A percentile compares a stretch with the other conserved stretches of the same genome.
These are phyloP conservation scores for Sycophila sp. DNA, from an alignment of 1,140 invertebrate genomes.

Conservation along the genomic window DNA sequence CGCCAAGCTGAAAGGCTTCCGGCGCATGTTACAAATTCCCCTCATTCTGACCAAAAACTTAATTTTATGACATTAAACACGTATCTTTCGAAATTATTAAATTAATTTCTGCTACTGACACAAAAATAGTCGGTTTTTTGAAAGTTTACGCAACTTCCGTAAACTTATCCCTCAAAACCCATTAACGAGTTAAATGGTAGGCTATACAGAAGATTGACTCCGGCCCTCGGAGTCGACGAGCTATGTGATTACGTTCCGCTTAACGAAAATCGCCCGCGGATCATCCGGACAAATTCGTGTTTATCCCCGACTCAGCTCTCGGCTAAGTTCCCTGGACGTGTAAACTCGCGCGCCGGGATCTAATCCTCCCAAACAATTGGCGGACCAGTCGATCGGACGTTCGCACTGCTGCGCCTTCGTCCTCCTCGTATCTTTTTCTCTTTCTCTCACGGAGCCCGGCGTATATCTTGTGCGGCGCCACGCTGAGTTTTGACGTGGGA, in stretches of 20 bases:
- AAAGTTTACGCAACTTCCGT: no score
- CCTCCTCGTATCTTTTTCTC: constrained; percentile 26
- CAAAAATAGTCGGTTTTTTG: no score
- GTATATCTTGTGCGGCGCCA: constrained; percentile 56
- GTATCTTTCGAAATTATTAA: no score
- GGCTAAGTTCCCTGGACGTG: constrained; percentile 46
- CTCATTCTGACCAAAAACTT: no score
- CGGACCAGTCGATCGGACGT: constrained; percentile 50
- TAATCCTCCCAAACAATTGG: constrained; percentile 64
- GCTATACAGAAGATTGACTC: no score
- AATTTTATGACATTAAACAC: no score
- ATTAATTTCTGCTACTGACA: no score
- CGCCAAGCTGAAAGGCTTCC: constrained; percentile 40
- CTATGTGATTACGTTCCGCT: no score
- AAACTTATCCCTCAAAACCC: no score
- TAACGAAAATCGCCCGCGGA: neutral
- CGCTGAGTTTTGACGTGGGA: constrained; percentile 66
- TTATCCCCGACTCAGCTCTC: constrained; percentile 27
- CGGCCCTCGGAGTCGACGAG: no score
- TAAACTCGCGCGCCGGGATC: constrained; percentile 50
- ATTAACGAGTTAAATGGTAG: no score
- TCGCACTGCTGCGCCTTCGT: neutral
- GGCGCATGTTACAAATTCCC: constrained; percentile 40
- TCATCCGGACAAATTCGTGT: constrained; percentile 30
- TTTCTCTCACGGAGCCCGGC: constrained; percentile 13